phyloP scores from a whole-genome alignment of 2,113 vertebrate species.

The Hydrolagus affinis region DNA sequence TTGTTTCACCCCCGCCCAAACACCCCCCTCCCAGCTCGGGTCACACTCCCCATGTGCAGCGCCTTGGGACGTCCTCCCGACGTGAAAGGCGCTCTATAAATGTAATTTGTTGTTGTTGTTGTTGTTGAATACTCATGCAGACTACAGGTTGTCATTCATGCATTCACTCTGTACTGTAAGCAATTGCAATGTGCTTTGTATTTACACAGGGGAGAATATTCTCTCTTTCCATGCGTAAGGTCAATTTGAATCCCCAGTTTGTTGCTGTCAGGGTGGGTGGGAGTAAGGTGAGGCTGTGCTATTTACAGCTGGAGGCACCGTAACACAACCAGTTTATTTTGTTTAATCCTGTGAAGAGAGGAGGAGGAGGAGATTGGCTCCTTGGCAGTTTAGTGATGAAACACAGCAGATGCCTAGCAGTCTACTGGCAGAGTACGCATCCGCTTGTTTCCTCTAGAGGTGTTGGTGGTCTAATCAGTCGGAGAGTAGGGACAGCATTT shows the following conservation, averaged over 20 bases:
- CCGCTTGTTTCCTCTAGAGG: neutral
- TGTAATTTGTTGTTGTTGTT: no score
- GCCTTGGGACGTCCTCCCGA: no score
- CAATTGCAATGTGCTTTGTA: neutral
- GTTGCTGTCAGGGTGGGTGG: neutral
- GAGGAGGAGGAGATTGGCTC: neutral
- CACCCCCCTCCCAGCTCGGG: no score
- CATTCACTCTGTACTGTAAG: neutral
- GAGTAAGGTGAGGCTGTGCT: neutral
- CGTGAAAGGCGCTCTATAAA: no score
- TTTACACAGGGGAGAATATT: neutral
- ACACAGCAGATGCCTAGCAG: neutral
- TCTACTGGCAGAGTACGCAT: neutral
- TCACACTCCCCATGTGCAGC: no score
- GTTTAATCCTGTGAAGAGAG: neutral
- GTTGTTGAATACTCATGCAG: no score
- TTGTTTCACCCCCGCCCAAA: no score
- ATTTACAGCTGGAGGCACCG: neutral
- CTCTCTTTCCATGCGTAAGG: neutral
- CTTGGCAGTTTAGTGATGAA: neutral
- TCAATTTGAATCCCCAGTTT: neutral
- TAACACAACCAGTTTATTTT: neutral
- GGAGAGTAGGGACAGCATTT: neutral
- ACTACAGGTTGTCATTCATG: neutral
- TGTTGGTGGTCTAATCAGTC: conserved; percentile 8